Percentiles rank a stretch among this genome's conserved stretches.
Conservation (phyloP, 2,113 vertebrate species). For the Corythoichthys haematopterus region DNA sequence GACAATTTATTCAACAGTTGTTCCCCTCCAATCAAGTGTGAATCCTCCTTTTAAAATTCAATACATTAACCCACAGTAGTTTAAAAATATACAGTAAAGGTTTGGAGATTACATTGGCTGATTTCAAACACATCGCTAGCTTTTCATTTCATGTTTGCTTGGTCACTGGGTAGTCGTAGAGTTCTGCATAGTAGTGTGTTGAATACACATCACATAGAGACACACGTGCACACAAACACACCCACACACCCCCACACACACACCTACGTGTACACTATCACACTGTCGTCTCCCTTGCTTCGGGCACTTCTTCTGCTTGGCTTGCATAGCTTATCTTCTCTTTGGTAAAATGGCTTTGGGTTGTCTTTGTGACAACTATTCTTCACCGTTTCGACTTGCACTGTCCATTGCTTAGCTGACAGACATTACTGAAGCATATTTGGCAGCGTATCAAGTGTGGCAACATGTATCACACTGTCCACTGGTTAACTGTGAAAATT, state of each 20-base stretch:
- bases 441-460: background rate
- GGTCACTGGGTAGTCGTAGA: slow-evolving; percentile 12
- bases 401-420: slow-evolving; percentile 18
- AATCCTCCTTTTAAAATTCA: background rate
- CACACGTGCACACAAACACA: background rate
- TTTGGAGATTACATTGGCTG: background rate
- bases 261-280: slow-evolving; percentile 15
- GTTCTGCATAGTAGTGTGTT: slow-evolving; percentile 19
- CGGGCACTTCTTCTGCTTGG: slow-evolving; percentile 67
- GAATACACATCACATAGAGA: slow-evolving; percentile 10
- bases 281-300: slow-evolving; percentile 37
- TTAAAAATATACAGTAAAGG: slow-evolving; percentile 5
- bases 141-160: slow-evolving; percentile 18
- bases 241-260: slow-evolving; percentile 17
- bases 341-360: slow-evolving; percentile 45
- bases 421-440: background rate
- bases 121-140: slow-evolving; percentile 8
- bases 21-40: background rate
- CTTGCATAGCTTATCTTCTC: slow-evolving; percentile 60
- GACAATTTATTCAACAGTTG: slow-evolving; percentile 16
- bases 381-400: slow-evolving; percentile 24
- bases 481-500: slow-evolving; percentile 1
- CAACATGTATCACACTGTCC: background rate
- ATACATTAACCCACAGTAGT: background rate
- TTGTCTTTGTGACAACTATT: slow-evolving; percentile 36